phyloP scores from a whole-genome alignment of 1,140 invertebrate genomes.

The Mesaphorura yosii region DNA sequence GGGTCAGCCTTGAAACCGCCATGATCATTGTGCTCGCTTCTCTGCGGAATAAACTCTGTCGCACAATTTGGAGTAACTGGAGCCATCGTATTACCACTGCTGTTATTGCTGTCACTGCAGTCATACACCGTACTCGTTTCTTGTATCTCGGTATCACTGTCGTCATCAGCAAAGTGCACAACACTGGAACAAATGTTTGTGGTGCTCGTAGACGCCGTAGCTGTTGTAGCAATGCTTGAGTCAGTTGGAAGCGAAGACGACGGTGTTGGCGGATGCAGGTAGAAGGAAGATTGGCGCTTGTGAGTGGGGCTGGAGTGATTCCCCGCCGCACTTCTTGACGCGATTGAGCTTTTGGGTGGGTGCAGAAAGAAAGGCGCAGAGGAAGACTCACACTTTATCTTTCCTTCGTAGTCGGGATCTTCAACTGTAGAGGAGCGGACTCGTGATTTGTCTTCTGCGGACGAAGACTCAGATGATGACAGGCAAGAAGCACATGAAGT shows the following conservation, averaged over 20 bases:
- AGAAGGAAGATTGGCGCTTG: conserved; percentile 47
- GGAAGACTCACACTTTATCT: background rate
- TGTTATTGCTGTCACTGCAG: conserved; percentile 1
- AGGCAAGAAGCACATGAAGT: conserved; percentile 15
- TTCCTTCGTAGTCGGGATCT: background rate
- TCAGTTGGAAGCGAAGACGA: too few relatives aligned
- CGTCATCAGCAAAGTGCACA: conserved; percentile 9
- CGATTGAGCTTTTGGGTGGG: conserved; percentile 16
- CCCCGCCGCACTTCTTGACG: conserved; percentile 40
- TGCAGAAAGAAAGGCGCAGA: conserved; percentile 21
- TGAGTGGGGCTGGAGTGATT: conserved; percentile 37
- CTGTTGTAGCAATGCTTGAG: too few relatives aligned
- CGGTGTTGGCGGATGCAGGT: conserved; percentile 51
- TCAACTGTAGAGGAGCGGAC: background rate
- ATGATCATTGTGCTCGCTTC: too few relatives aligned
- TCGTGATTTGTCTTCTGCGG: background rate
- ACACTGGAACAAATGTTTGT: background rate
- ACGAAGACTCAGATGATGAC: conserved; percentile 10
- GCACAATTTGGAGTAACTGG: conserved; percentile 2
- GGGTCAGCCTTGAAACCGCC: too few relatives aligned
- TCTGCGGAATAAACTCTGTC: background rate
- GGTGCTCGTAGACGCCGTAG: background rate
- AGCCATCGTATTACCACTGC: conserved; percentile 7
- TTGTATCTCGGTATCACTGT: background rate
- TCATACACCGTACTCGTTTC: too few relatives aligned